phyloP scores from a whole-genome alignment of 2,113 vertebrate species.

The Planiliza haematocheilus region DNA sequence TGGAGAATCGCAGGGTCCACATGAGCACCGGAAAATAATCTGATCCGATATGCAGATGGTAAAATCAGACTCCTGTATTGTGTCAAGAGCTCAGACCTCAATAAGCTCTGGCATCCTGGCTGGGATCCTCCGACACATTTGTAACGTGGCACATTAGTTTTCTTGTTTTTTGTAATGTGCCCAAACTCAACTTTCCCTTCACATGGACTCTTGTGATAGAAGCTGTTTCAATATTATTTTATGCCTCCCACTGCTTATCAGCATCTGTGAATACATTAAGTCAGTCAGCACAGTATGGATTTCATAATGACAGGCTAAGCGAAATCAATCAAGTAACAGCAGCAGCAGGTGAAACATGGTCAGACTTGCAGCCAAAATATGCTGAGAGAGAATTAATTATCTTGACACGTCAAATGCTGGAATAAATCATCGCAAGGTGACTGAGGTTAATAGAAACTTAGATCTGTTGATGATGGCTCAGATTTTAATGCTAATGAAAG shows the following conservation, averaged over 20 bases:
- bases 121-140: constrained; percentile 44
- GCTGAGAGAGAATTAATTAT: constrained; percentile 49
- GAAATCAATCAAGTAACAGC: constrained; percentile 15
- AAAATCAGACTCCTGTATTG: constrained; percentile 36
- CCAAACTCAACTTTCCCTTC: constrained; percentile 3
- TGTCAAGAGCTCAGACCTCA: constrained; percentile 58
- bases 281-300: constrained; percentile 39
- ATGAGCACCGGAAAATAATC: constrained; percentile 49
- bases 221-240: neutral
- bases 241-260: constrained; percentile 9
- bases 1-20: constrained; percentile 36
- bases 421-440: constrained; percentile 35
- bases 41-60: constrained; percentile 55
- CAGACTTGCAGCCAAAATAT: constrained; percentile 50
- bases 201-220: neutral
- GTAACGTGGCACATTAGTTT: neutral
- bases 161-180: neutral
- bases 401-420: constrained; percentile 30
- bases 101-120: constrained; percentile 50
- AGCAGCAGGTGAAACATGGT: constrained; percentile 45
- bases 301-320: constrained; percentile 36
- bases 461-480: neutral
- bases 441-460: neutral
- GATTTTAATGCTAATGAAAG: no score
- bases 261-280: constrained; percentile 37